phyloP scores from a whole-genome alignment of 2,113 vertebrate species.

The Rostratula benghalensis region DNA sequence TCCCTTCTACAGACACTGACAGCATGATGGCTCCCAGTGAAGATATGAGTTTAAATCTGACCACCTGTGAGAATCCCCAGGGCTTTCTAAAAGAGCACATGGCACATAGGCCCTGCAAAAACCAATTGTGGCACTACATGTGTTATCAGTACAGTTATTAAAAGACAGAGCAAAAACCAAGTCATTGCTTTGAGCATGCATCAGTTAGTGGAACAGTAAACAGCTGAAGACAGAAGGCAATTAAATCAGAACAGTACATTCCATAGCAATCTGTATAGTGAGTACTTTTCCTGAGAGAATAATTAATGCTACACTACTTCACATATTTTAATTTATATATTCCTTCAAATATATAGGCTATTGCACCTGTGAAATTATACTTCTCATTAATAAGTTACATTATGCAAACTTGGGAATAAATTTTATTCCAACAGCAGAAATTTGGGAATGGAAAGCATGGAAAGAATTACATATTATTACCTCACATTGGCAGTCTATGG shows the following conservation, averaged over 20 bases:
- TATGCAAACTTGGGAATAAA: background rate
- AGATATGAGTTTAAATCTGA: background rate
- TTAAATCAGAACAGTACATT: background rate
- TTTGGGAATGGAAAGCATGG: background rate
- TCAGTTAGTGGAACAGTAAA: background rate
- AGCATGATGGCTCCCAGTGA: background rate
- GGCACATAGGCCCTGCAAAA: background rate
- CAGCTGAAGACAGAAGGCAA: background rate
- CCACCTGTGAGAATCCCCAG: background rate
- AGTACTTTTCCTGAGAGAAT: background rate
- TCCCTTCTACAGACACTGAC: background rate
- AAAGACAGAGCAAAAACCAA: background rate
- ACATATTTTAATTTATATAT: background rate
- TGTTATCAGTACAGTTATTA: background rate
- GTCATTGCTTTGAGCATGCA: background rate
- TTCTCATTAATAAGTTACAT: background rate
- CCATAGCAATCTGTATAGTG: background rate
- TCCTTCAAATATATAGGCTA: no score
- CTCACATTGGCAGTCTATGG: background rate
- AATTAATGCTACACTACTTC: background rate
- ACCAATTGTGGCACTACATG: accelerated
- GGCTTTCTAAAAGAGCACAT: background rate
- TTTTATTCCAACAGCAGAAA: background rate
- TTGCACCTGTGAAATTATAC: background rate
- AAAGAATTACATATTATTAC: background rate